These are phyloP conservation scores for Echinarachnius parma DNA, from an alignment of 53 echinoderm and acorn worm genomes.

Conservation along the genomic window DNA sequence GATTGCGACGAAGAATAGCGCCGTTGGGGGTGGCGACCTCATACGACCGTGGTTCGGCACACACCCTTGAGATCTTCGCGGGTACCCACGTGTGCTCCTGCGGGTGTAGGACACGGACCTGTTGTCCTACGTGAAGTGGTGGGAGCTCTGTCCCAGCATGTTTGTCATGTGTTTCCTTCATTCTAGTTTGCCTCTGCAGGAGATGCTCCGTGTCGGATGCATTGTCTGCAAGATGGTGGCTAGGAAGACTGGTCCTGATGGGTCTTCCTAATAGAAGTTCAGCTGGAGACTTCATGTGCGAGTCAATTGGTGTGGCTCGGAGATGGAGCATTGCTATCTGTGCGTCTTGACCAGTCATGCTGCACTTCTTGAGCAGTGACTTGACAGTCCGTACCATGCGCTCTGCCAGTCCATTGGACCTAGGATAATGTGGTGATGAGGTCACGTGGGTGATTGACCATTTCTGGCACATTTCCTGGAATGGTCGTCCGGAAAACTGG, in stretches of 20 bases:
- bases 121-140: conserved; percentile 56
- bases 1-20: conserved; percentile 38
- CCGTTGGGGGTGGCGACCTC: conserved; percentile 60
- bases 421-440: conserved; percentile 62
- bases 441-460: conserved; percentile 57
- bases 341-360: conserved; percentile 45
- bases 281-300: conserved; percentile 61
- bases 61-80: conserved; percentile 44
- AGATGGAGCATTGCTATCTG: conserved; percentile 41
- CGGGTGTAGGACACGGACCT: conserved; percentile 50
- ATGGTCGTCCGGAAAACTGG: conserved; percentile 54
- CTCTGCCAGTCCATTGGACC: conserved; percentile 62
- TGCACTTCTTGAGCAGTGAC: conserved; percentile 52
- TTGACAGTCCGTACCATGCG: conserved; percentile 67
- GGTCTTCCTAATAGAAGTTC: conserved; percentile 59
- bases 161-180: conserved; percentile 52
- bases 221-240: conserved; percentile 37
- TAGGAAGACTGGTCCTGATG: conserved; percentile 49
- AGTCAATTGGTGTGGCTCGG: conserved; percentile 55
- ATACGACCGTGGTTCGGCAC: conserved; percentile 62
- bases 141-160: conserved; percentile 46
- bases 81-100: conserved; percentile 51
- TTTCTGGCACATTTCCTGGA: conserved; percentile 51
- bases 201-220: conserved; percentile 16
- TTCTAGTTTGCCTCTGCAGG: conserved; percentile 7